phyloP scores from a whole-genome alignment of 2,113 vertebrate species.

The Indicator indicator region DNA sequence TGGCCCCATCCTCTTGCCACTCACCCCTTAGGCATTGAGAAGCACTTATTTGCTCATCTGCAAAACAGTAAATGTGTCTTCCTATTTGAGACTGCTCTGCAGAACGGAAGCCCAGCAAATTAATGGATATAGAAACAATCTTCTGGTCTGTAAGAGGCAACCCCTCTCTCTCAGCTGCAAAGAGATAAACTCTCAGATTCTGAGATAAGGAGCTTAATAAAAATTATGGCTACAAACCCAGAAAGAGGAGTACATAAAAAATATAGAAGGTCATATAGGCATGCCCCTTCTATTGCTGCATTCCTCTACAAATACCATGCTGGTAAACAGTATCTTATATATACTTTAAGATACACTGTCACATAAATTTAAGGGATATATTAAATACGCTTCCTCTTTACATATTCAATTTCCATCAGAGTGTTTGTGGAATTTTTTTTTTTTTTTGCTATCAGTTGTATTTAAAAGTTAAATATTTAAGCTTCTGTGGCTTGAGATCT shows the following conservation, averaged over 20 bases:
- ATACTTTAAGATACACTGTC: not conserved
- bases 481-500: not conserved
- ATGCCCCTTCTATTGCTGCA: not conserved
- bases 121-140: not conserved
- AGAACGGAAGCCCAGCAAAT: not conserved
- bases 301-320: not conserved
- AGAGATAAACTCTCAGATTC: not conserved
- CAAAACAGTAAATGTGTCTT: not conserved
- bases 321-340: not conserved
- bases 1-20: no score
- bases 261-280: not conserved
- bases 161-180: not conserved
- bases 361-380: not conserved
- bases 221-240: not conserved
- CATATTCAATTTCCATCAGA: not conserved
- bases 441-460: not conserved
- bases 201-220: not conserved
- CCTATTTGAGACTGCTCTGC: fast-evolving
- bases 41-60: not conserved
- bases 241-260: not conserved
- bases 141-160: not conserved
- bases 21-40: no score
- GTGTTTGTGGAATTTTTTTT: fast-evolving
- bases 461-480: not conserved
- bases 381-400: not conserved